Conservation (phyloP, 2,888 invertebrate genomes). For the Pandemis cinnamomeana region DNA sequence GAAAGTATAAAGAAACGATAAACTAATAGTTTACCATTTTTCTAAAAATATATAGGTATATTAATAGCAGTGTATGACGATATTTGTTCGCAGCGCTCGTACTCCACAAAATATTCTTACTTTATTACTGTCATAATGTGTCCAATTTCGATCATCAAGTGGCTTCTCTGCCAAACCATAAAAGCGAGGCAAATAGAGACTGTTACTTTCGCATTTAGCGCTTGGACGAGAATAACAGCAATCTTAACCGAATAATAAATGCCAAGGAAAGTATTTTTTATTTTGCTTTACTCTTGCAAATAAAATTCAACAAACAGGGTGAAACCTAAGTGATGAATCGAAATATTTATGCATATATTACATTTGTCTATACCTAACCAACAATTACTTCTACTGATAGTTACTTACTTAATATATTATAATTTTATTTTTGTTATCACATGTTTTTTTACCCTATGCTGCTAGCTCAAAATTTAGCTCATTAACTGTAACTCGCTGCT, state of each 20-base stretch:
- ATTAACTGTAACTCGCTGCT: too few relatives aligned
- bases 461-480: too few relatives aligned
- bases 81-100: not conserved
- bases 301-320: too few relatives aligned
- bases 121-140: not conserved
- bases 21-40: not conserved
- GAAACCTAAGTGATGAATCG: too few relatives aligned
- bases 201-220: not conserved
- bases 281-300: too few relatives aligned
- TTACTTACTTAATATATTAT: too few relatives aligned
- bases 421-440: too few relatives aligned
- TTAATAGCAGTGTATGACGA: not conserved
- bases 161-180: slow-evolving; percentile 1
- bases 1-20: not conserved
- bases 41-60: not conserved
- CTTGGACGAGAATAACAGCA: not conserved
- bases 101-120: not conserved
- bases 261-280: too few relatives aligned
- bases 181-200: not conserved
- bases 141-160: slow-evolving; percentile 1
- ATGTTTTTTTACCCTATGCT: too few relatives aligned
- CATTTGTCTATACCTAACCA: too few relatives aligned
- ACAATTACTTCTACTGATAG: too few relatives aligned
- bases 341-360: too few relatives aligned
- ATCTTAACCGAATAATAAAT: not conserved